A percentile compares a stretch with the other conserved stretches of the same genome.
Evolutionary conservation across 2,113 vertebrate genomes (phyloP).

Genomic region (Scatophagus argus): DNA sequence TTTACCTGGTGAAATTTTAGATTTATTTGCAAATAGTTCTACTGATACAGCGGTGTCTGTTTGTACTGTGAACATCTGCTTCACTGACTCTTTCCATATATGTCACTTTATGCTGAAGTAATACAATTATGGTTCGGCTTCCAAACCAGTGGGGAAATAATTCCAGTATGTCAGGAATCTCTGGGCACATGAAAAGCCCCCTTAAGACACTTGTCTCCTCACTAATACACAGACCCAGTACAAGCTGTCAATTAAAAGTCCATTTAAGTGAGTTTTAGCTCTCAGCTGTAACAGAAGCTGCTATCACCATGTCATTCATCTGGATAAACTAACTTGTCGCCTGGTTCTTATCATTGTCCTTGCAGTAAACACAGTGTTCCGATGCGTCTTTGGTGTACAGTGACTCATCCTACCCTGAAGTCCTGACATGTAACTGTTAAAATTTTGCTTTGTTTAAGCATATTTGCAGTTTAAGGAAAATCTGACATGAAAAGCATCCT

Average conservation of each 20-base stretch:
- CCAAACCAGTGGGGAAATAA: slow-evolving; percentile 68
- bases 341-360: not conserved
- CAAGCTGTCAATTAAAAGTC: slow-evolving; percentile 70
- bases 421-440: not conserved
- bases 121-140: slow-evolving; percentile 66
- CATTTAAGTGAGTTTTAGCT: slow-evolving; percentile 56
- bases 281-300: slow-evolving; percentile 45
- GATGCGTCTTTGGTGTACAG: not conserved
- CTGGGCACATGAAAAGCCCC: slow-evolving; percentile 61
- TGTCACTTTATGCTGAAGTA: slow-evolving; percentile 63
- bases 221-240: slow-evolving; percentile 63
- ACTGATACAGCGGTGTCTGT: slow-evolving; percentile 8
- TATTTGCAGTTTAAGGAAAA: not conserved
- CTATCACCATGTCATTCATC: slow-evolving; percentile 16
- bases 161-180: slow-evolving; percentile 58
- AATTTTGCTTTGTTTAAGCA: not conserved
- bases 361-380: not conserved
- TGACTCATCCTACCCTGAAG: not conserved
- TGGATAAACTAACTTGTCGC: slow-evolving; percentile 23
- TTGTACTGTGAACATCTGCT: slow-evolving; percentile 41
- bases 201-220: slow-evolving; percentile 56
- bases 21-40: slow-evolving; percentile 28
- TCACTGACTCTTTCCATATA: slow-evolving; percentile 47
- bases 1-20: slow-evolving; percentile 42
- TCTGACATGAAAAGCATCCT: not conserved